Evolutionary conservation across 1,140 invertebrate species (phyloP).

Genomic region (Bombus sylvicola): DNA sequence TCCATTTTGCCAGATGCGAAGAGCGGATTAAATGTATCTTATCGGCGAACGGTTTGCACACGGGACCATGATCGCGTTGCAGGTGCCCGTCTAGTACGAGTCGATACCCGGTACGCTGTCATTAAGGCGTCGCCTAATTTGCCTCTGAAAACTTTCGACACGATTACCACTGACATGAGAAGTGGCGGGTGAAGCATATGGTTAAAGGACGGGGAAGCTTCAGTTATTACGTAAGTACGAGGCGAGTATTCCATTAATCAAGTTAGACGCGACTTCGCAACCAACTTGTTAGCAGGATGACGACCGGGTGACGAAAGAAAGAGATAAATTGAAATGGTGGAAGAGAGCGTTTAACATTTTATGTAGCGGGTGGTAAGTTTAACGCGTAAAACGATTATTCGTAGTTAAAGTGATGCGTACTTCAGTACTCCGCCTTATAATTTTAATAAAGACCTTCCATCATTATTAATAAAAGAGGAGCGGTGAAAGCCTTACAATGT

Average conservation of each 20-base stretch:
- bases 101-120: slow-evolving; percentile 6
- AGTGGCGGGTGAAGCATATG: slow-evolving; percentile 42
- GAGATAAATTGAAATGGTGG: slow-evolving; percentile 18
- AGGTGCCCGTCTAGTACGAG: not conserved
- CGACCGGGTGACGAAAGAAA: slow-evolving; percentile 41
- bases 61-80: not conserved
- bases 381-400: not conserved
- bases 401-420: not conserved
- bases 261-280: slow-evolving; percentile 64
- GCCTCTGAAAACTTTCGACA: slow-evolving; percentile 42
- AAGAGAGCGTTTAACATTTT: slow-evolving; percentile 38
- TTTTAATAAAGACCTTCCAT: slow-evolving; percentile 4
- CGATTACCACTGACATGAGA: slow-evolving; percentile 56
- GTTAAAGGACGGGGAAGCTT: slow-evolving; percentile 38
- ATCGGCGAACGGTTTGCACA: not conserved
- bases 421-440: not conserved
- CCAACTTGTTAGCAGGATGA: slow-evolving; percentile 60
- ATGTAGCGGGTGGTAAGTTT: slow-evolving; percentile 34
- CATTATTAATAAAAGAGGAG: not conserved
- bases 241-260: slow-evolving; percentile 71
- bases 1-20: not conserved
- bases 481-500: too few species aligned
- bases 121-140: not conserved
- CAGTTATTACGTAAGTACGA: slow-evolving; percentile 66
- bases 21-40: slow-evolving; percentile 4